Conservation (phyloP, 2,888 invertebrate species). For the Thereva unica region DNA sequence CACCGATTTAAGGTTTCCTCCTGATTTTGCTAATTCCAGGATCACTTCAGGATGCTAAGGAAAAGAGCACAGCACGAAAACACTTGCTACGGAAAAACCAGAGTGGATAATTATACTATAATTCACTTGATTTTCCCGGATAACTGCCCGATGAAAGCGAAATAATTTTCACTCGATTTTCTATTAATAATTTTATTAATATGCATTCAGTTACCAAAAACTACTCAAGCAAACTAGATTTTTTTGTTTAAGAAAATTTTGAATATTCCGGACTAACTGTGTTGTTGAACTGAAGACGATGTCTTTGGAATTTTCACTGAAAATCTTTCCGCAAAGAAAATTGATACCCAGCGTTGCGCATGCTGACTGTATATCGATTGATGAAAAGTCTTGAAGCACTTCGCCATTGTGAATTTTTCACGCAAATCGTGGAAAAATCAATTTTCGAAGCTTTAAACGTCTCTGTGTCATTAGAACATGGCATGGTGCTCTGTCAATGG, state of each 20-base stretch:
- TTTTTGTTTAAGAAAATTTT: conserved; percentile 9
- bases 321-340: conserved; percentile 5
- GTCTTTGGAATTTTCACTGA: conserved; percentile 17
- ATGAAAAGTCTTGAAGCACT: conserved; percentile 16
- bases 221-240: conserved; percentile 10
- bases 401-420: background rate
- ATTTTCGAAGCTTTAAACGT: conserved; percentile 13
- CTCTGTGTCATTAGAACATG: conserved; percentile 33
- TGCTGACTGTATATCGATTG: conserved; percentile 26
- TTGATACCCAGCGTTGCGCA: conserved; percentile 10
- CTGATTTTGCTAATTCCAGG: background rate
- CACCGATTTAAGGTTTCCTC: background rate
- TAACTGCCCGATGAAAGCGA: too few species aligned
- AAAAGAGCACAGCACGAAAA: too few species aligned
- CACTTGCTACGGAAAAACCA: too few species aligned
- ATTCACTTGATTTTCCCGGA: too few species aligned
- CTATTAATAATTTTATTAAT: too few species aligned
- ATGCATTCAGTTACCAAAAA: background rate
- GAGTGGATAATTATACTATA: too few species aligned
- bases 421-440: conserved; percentile 31
- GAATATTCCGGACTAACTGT: conserved; percentile 27
- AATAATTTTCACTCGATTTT: too few species aligned
- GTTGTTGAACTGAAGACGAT: conserved; percentile 25
- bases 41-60: too few species aligned
- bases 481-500: too few species aligned